Evolutionary conservation across 2,888 invertebrate species (phyloP).

Genomic region (Cartodere bifasciata): DNA sequence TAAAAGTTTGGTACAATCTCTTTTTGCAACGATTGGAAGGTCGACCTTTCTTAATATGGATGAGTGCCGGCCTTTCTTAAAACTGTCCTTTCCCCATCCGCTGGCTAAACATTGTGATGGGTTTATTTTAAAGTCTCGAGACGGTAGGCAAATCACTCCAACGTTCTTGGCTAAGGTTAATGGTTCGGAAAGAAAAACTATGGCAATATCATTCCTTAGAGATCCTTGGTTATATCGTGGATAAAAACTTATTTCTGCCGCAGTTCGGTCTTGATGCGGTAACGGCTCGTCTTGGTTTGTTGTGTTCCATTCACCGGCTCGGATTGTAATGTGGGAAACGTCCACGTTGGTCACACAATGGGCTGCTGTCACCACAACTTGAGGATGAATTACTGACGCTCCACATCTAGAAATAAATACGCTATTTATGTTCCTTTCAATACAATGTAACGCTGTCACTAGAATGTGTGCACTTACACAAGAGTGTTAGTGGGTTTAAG

Average conservation of each 20-base stretch:
- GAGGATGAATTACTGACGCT: constrained; percentile 59
- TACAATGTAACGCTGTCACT: too few species aligned
- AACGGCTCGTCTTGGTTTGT: constrained; percentile 54
- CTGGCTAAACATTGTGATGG: constrained; percentile 17
- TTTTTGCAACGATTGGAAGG: constrained; percentile 17
- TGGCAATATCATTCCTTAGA: constrained; percentile 19
- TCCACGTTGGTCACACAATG: constrained; percentile 46
- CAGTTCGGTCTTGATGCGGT: constrained; percentile 55
- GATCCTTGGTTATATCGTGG: constrained; percentile 15
- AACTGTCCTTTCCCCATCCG: constrained; percentile 19
- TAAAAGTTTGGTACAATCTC: constrained; percentile 14
- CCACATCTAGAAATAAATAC: constrained; percentile 48
- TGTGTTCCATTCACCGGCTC: constrained; percentile 75
- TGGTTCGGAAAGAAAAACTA: constrained; percentile 16
- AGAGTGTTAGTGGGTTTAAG: too few species aligned
- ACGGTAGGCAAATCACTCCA: constrained; percentile 18
- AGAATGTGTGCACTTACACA: too few species aligned
- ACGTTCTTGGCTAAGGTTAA: constrained; percentile 15
- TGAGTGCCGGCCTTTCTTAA: constrained; percentile 17
- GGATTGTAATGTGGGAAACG: constrained; percentile 26
- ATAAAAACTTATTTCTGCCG: constrained; percentile 27
- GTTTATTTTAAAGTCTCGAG: constrained; percentile 10
- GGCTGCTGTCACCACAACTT: constrained; percentile 62
- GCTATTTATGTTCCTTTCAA: constrained; percentile 28
- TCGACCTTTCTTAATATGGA: constrained; percentile 18